Base-by-base conservation (phyloP, 2,113 vertebrate genomes). In the Hystrix brachyura region DNA sequence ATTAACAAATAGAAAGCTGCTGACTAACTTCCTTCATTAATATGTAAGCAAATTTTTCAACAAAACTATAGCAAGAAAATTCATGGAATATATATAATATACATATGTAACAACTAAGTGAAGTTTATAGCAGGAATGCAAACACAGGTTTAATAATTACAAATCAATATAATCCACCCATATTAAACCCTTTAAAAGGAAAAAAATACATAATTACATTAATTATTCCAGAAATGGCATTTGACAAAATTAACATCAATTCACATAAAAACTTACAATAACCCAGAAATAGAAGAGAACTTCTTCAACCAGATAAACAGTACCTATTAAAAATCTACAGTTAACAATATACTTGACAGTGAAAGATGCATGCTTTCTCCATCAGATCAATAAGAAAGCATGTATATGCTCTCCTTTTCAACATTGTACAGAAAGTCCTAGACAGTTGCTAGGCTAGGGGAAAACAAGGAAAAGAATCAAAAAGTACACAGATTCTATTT, bases 21-120 rank as follows among this genome's bases (percentile, higher is more conserved):
- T 79, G 18, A 74, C n/a, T 90, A 34, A 53, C 59, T 83, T 74
- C 53, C 18, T 95, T 81, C 15, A 32, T 51, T 15, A 94, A 71
- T 29, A 92, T 48, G 89, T 48, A 94, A 89, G 7, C 34, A 95
- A 86, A 91, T 53, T 65, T 64, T 53, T 96, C n/a, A 81, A 85
- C n/a, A 96, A 59, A 94, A 78, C 85, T 85, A 51, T 9, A 81
- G 51, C 57, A 93, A 94, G 38, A 0, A 55, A 88, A 65, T 80
- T 38, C 1, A 83, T 76, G 21, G 32, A 87, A 23, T 69, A 69
- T 34, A 79, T 67, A 72, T 32, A 83, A 55, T 65, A 11, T 38
- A 21, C 29, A 91, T 55, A 83, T 8, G 74, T 4, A 92, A 38
- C 3, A 86, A 81, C 43, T 72, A 78, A 46, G 12, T 82, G 34